phyloP scores from a whole-genome alignment of 1,140 invertebrate genomes.

The Aphidius gifuensis region DNA sequence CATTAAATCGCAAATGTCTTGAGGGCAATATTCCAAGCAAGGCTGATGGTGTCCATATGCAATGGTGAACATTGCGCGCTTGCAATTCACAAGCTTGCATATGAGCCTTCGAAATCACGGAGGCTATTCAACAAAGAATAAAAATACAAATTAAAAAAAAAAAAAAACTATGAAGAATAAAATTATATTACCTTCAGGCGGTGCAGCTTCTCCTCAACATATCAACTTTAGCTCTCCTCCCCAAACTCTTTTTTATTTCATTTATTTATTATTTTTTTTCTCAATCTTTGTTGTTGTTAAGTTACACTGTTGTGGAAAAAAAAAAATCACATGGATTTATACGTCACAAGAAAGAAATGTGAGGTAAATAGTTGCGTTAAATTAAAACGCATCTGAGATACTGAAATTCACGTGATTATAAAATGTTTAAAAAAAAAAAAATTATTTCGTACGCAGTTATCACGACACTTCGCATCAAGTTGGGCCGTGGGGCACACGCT shows the following conservation, averaged over 20 bases:
- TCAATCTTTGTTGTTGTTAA: neutral
- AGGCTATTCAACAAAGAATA: conserved; percentile 6
- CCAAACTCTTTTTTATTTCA: neutral
- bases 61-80: too few relatives aligned
- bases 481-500: neutral
- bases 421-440: too few relatives aligned
- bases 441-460: conserved; percentile 33
- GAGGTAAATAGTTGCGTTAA: too few relatives aligned
- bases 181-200: conserved; percentile 43
- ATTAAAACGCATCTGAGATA: too few relatives aligned
- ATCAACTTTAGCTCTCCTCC: conserved; percentile 24
- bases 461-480: conserved; percentile 29
- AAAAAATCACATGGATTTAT: too few relatives aligned
- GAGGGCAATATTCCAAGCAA: neutral
- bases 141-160: conserved; percentile 22
- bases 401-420: too few relatives aligned
- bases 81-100: too few relatives aligned
- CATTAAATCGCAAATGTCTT: conserved; percentile 8
- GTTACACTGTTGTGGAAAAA: too few relatives aligned
- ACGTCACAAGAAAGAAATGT: too few relatives aligned
- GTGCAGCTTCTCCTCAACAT: conserved; percentile 48
- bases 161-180: conserved; percentile 23
- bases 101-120: conserved; percentile 6
- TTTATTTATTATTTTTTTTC: neutral
- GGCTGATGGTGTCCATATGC: too few relatives aligned